phyloP scores from a whole-genome alignment of 1,140 invertebrate genomes.

The Musca domestica region DNA sequence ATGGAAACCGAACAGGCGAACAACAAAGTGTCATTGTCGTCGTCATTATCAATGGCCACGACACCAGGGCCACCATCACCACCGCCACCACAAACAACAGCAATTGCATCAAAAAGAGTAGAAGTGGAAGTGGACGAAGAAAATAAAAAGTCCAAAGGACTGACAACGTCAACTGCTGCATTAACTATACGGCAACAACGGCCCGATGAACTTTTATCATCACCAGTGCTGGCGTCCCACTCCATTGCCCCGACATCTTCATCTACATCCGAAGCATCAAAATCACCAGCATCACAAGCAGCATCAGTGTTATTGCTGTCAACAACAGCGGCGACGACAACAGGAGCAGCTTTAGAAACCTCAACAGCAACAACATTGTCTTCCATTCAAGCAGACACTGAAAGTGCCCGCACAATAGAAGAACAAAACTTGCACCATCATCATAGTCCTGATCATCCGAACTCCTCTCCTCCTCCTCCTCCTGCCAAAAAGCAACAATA shows the following conservation, averaged over 20 bases:
- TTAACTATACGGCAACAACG: slow-evolving; percentile 1
- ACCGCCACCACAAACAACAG: background rate
- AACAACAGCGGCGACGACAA: background rate
- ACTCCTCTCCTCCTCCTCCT: too few species aligned
- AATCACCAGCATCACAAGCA: background rate
- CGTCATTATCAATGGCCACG: background rate
- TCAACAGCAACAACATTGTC: background rate
- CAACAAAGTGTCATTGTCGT: too few species aligned
- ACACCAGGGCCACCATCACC: too few species aligned
- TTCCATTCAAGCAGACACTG: background rate
- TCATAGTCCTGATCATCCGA: too few species aligned
- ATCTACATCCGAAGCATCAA: too few species aligned
- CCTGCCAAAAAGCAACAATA: background rate
- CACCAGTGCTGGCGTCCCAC: background rate
- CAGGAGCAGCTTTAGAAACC: background rate
- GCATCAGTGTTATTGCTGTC: background rate
- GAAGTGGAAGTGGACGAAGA: too few species aligned
- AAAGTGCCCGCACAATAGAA: background rate
- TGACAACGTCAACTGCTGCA: background rate
- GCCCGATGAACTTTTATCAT: slow-evolving; percentile 1
- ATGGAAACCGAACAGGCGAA: too few species aligned
- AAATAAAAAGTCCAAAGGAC: too few species aligned
- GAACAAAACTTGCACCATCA: too few species aligned
- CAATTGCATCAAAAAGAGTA: background rate
- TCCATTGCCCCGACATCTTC: background rate